These are phyloP conservation scores for Ifrita kowaldi DNA, from an alignment of 2,113 vertebrate species.

Conservation along the genomic window DNA sequence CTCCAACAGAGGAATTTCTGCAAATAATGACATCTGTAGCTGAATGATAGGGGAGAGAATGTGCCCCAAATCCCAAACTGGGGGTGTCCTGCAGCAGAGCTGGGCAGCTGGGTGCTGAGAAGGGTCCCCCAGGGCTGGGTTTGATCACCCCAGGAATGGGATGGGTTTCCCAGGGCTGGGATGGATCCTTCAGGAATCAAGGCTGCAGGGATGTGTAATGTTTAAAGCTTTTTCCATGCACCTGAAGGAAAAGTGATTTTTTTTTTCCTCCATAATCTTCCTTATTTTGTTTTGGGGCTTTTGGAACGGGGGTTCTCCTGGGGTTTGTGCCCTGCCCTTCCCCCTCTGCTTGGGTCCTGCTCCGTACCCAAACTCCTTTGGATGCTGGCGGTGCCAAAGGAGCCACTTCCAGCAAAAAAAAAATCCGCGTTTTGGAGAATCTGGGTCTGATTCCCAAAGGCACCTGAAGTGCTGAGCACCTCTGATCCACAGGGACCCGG, in stretches of 20 bases:
- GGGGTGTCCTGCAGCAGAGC: background rate
- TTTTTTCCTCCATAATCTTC: background rate
- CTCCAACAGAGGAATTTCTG: background rate
- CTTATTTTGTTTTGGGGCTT: background rate
- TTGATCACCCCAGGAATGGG: background rate
- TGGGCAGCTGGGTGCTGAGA: background rate
- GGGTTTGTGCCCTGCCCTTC: background rate
- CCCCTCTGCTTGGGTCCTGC: background rate
- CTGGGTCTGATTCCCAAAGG: background rate
- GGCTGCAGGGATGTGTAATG: accelerated
- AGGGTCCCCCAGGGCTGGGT: background rate
- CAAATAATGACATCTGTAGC: accelerated
- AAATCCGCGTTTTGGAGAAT: accelerated
- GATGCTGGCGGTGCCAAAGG: accelerated
- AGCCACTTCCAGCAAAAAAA: background rate
- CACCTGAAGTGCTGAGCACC: background rate
- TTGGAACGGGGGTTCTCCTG: background rate
- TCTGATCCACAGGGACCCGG: accelerated
- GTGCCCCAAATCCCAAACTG: accelerated
- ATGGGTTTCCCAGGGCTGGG: background rate
- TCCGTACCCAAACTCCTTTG: accelerated
- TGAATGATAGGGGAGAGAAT: accelerated
- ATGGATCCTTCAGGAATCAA: background rate
- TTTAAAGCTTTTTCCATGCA: background rate
- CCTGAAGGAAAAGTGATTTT: background rate